These are phyloP conservation scores for Drosophila paucipuncta DNA, from an alignment of 2,888 invertebrate genomes.

Conservation along the genomic window DNA sequence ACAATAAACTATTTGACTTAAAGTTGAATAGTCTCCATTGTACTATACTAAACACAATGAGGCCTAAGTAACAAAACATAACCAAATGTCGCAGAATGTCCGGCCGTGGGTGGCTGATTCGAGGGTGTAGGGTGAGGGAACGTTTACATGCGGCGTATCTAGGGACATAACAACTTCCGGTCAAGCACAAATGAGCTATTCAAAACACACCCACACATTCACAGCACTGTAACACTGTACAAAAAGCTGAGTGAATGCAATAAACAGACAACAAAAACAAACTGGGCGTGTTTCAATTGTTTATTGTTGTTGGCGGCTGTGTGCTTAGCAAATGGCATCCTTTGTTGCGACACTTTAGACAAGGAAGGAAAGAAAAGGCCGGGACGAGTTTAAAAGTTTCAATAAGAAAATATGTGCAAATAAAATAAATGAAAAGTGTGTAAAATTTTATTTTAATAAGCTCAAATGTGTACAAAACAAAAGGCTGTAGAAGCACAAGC, in stretches of 20 bases:
- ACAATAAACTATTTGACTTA: constrained; percentile 13
- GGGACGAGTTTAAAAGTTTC: constrained; percentile 56
- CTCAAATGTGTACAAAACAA: constrained; percentile 39
- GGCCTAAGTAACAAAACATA: constrained; percentile 12
- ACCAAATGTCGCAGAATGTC: constrained; percentile 7
- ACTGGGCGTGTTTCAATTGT: constrained; percentile 26
- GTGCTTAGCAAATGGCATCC: constrained; percentile 56
- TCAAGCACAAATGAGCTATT: constrained; percentile 66
- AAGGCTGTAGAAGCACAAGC: background rate
- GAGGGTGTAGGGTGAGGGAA: background rate
- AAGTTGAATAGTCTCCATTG: constrained; percentile 17
- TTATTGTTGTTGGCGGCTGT: constrained; percentile 23
- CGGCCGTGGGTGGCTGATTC: background rate
- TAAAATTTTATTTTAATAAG: constrained; percentile 70
- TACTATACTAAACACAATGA: background rate
- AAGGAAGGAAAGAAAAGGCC: constrained; percentile 16
- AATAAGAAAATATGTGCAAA: constrained; percentile 69
- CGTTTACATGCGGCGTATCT: constrained; percentile 35
- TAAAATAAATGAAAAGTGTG: constrained; percentile 67
- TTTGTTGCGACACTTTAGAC: constrained; percentile 46
- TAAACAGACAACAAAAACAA: constrained; percentile 39
- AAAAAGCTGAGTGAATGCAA: constrained; percentile 44
- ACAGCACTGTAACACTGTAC: constrained; percentile 8
- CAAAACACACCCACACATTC: constrained; percentile 28
- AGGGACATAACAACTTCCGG: constrained; percentile 58